A percentile compares a stretch with the other conserved stretches of the same genome.
Evolutionary conservation across 2,888 invertebrate genomes (phyloP).

Genomic region (Timandra comae): DNA sequence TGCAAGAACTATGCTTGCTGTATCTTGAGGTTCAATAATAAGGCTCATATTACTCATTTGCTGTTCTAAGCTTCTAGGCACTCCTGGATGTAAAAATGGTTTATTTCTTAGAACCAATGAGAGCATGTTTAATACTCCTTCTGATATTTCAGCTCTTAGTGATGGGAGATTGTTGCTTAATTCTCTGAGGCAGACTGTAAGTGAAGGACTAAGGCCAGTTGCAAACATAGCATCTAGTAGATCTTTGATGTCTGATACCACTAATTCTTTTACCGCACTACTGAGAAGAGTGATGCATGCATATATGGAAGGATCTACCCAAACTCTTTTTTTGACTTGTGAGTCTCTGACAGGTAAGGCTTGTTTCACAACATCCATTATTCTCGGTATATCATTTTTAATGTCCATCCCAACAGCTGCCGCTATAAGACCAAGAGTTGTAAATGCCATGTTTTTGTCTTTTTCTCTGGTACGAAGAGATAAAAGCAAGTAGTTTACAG

Average conservation of each 20-base stretch:
- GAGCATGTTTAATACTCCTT: slow-evolving; percentile 93
- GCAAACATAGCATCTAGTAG: slow-evolving; percentile 94
- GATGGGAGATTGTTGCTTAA: slow-evolving; percentile 91
- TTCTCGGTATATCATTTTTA: slow-evolving; percentile 85
- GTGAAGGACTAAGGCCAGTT: slow-evolving; percentile 91
- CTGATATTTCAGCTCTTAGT: slow-evolving; percentile 92
- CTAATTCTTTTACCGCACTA: slow-evolving; percentile 88
- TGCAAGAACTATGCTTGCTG: slow-evolving; percentile 91
- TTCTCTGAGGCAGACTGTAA: slow-evolving; percentile 94
- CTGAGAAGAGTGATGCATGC: slow-evolving; percentile 94
- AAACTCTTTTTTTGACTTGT: slow-evolving; percentile 83
- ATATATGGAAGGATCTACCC: slow-evolving; percentile 92
- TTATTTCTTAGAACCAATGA: slow-evolving; percentile 94
- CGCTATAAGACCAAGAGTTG: slow-evolving; percentile 92
- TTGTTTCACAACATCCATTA: slow-evolving; percentile 89
- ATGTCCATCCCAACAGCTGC: slow-evolving; percentile 91
- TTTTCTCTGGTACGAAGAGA: slow-evolving; percentile 88
- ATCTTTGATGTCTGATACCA: slow-evolving; percentile 86
- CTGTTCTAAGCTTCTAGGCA: slow-evolving; percentile 79
- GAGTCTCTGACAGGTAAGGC: slow-evolving; percentile 87
- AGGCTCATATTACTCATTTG: slow-evolving; percentile 65
- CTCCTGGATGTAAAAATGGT: slow-evolving; percentile 87
- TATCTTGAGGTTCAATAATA: slow-evolving; percentile 81
- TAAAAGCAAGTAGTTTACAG: slow-evolving; percentile 86
- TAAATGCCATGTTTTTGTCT: slow-evolving; percentile 91